These are phyloP conservation scores for Battus philenor DNA, from an alignment of 1,140 invertebrate species.

Conservation along the genomic window DNA sequence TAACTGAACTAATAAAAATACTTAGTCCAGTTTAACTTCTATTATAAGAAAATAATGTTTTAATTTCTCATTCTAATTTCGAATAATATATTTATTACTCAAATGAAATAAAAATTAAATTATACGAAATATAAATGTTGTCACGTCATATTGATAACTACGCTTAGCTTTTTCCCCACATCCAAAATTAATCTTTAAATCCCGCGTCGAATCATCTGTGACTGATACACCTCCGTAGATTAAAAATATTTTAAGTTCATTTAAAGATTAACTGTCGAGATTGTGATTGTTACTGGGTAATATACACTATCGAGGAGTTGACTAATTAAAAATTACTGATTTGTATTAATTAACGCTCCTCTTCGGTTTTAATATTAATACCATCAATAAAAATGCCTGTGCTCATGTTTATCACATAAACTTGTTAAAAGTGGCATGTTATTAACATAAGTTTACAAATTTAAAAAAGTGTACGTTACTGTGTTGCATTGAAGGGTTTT, in stretches of 20 bases:
- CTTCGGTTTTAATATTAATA: background rate
- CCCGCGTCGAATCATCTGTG: conserved; percentile 27
- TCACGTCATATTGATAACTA: too few relatives aligned
- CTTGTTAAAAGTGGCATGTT: background rate
- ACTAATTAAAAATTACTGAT: conserved; percentile 16
- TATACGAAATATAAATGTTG: too few relatives aligned
- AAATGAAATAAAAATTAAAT: too few relatives aligned
- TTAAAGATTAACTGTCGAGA: conserved; percentile 23
- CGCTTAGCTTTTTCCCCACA: conserved; percentile 30
- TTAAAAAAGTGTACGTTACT: too few relatives aligned
- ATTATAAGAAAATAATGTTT: too few relatives aligned
- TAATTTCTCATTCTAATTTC: too few relatives aligned
- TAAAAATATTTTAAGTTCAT: conserved; percentile 33
- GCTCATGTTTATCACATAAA: background rate
- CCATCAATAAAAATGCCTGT: background rate
- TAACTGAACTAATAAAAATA: too few relatives aligned
- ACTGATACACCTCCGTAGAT: conserved; percentile 33
- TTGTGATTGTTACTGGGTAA: conserved; percentile 21
- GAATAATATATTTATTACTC: too few relatives aligned
- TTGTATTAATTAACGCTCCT: conserved; percentile 9
- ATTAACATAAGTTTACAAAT: too few relatives aligned
- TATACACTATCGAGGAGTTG: conserved; percentile 21
- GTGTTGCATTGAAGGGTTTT: too few relatives aligned
- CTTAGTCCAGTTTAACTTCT: too few relatives aligned
- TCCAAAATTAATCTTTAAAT: conserved; percentile 37